Evolutionary conservation across 1,140 invertebrate species (phyloP), one percentile per base, ranked within the genome.

Genomic region (Metopolophium dirhodum): DNA sequence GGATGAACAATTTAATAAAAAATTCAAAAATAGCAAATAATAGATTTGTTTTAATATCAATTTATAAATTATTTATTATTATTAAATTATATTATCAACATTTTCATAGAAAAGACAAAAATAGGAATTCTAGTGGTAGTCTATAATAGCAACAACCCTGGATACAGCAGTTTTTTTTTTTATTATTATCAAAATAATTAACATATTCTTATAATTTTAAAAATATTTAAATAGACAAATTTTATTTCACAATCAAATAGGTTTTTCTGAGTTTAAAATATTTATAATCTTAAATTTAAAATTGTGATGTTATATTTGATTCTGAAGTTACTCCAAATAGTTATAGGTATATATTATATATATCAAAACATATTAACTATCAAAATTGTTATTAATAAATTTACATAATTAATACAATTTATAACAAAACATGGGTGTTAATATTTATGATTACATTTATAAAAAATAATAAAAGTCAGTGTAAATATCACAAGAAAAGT

Each of bases 401-500:
- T 68, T 68, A 68, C 30, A 68, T 68, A 30, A n/a, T 68, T n/a
- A 30, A 68, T 68, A 68, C 30, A 68, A 68, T 68, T 68, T 68
- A 68, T n/a, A 68, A 68, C 61, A 68, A 68, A 68, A 68, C 30
- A 68, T 30, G 30, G 30, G 3, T 68, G 30, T 68, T 68, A 68
- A 68, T 68, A n/a, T 68, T 68, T 68, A 68, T 68, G 3, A n/a
- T 68, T 68, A 68, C 11, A 85, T 85, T 45, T 45, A 85, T 45
- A 85, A 85, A 26, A 35, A 82, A 35, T 35, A 82, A n/a, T 45
- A 85, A 85, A 41, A 45, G 9, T 26, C 41, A 30, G 9, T 45
- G 41, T 45, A 85, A 26, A 85, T 85, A 85, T 85, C 83, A 85
- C 83, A 85, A 85, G 37, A 41, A 85, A 85, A 41, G 41, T 85